Evolutionary conservation across 2,888 invertebrate species (phyloP).

Genomic region (Nemapogon koenigi): DNA sequence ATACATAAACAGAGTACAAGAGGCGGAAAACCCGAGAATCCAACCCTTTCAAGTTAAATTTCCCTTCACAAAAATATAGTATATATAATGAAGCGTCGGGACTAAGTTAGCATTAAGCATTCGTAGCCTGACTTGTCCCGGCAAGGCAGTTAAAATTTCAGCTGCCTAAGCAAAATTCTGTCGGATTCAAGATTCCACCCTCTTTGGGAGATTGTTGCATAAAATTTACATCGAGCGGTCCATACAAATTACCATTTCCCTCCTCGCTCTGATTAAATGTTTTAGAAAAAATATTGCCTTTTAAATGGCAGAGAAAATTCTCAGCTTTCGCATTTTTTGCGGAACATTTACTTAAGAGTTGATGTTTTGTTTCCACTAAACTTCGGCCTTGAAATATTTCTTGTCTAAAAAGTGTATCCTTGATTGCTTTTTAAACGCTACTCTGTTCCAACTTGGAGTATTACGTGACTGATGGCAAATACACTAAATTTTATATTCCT

Average conservation of each 20-base stretch:
- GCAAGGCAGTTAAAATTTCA: constrained; percentile 64
- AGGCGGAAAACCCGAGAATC: constrained; percentile 9
- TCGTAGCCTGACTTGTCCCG: constrained; percentile 59
- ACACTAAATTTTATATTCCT: too few species aligned
- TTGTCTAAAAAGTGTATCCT: not conserved
- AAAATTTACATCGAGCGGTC: constrained; percentile 65
- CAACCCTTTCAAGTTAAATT: constrained; percentile 41
- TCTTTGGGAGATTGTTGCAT: constrained; percentile 58
- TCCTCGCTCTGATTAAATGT: constrained; percentile 65
- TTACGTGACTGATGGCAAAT: too few species aligned
- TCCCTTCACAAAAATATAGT: constrained; percentile 52
- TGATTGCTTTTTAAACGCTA: constrained; percentile 5
- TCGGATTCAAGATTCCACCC: constrained; percentile 61
- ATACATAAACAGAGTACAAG: too few species aligned
- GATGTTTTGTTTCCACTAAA: constrained; percentile 49
- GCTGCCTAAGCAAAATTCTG: constrained; percentile 64
- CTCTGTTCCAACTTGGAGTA: too few species aligned
- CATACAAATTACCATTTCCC: constrained; percentile 65
- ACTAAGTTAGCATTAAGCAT: constrained; percentile 60
- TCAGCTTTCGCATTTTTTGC: constrained; percentile 44
- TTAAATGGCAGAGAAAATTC: constrained; percentile 60
- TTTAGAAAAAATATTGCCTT: constrained; percentile 64
- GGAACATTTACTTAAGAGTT: constrained; percentile 38
- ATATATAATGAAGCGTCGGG: constrained; percentile 59
- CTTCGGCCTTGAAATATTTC: constrained; percentile 28